Base-by-base conservation (phyloP, 2,797 vertebrate genomes). In the Menidia menidia region DNA sequence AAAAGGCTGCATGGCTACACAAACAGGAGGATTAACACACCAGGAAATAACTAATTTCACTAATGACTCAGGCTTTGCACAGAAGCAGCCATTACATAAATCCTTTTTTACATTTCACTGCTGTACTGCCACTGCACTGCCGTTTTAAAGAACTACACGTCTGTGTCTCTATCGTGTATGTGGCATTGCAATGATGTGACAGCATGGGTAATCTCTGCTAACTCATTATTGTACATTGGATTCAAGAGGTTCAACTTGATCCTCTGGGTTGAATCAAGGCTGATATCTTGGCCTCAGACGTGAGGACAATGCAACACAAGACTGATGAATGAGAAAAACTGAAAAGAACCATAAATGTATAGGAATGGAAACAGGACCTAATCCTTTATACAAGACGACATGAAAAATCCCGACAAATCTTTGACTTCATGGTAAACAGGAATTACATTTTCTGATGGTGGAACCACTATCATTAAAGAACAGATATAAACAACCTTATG, bases 41-140 rank as follows among this genome's bases (percentile, higher is more conserved):
- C 61, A 76, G 64, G 62, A 77, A 74, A 68, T 62, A 83, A 85
- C 70, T 83, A 84, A 87, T 91, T 88, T 89, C 66, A 73, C 80
- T 90, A 85, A 90, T 89, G 82, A 83, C 60, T 68, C 52, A 57
- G 41, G 71, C 52, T 63, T 69, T 25, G 57, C 60, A 45, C 54
- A 61, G 65, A 64, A 65, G 64, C 58, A 41, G 56, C 31, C 11
- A 4, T 64, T 43, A 59, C 55, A 75, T 68, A 61, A 77, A 76
- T 41, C 41, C 56, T 47, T 33, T 68, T 47, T 44, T 25, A 71
- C 42, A 56, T 52, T 48, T 43, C 41, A 3, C 12, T 35, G 5
- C 60, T 15, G 53, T 32, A 10, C 6, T 3, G 4, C 31, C 50
- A 41, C 4, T 6, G 32, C 9, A 15, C 42, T 30, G 1, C 54